These are phyloP conservation scores for Cyprinella venusta DNA, from an alignment of 2,797 vertebrate genomes.

Conservation along the genomic window DNA sequence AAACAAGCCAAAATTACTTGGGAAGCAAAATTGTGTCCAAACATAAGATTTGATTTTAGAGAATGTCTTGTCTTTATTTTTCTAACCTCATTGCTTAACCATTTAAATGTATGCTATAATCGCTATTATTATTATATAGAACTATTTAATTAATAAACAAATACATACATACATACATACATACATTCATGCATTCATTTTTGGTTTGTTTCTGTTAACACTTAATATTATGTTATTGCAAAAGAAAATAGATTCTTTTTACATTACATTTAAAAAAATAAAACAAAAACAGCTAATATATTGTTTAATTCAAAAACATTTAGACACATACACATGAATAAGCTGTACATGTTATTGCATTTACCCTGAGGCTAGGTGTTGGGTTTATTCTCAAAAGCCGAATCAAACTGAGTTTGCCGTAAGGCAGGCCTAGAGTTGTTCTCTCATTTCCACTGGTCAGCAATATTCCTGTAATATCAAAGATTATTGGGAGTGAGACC, in stretches of 20 bases:
- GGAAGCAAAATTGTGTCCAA: not conserved
- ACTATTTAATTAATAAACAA: not conserved
- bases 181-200: no score
- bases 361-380: slow-evolving; percentile 29
- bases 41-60: not conserved
- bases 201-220: not conserved
- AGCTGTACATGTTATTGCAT: not conserved
- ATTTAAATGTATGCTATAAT: not conserved
- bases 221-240: not conserved
- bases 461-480: not conserved
- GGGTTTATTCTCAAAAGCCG: slow-evolving; percentile 27
- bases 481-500: not conserved
- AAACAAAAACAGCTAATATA: slow-evolving; percentile 2
- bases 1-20: not conserved
- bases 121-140: not conserved
- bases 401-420: slow-evolving; percentile 37
- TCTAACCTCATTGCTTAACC: not conserved
- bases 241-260: not conserved
- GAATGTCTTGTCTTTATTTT: not conserved
- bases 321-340: slow-evolving; percentile 5
- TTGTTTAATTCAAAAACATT: slow-evolving; percentile 13
- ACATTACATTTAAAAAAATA: not conserved
- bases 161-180: not conserved
- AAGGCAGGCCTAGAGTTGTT: slow-evolving; percentile 12
- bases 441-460: slow-evolving; percentile 21